A percentile compares a stretch with the other conserved stretches of the same genome.
These are phyloP conservation scores for Antitype chi DNA, from an alignment of 2,888 invertebrate genomes.

Conservation along the genomic window DNA sequence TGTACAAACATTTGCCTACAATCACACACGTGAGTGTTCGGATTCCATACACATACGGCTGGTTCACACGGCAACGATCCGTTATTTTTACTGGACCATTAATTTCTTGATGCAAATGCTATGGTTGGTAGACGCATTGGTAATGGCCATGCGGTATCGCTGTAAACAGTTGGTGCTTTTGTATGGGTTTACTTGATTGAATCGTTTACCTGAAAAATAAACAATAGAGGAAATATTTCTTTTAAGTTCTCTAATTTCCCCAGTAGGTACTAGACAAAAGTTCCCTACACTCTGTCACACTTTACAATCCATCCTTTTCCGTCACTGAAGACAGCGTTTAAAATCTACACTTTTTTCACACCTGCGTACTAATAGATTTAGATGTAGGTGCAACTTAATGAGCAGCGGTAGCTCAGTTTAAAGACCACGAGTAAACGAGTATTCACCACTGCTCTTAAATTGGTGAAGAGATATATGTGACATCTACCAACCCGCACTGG, in stretches of 20 bases:
- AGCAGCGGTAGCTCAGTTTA: too few relatives aligned
- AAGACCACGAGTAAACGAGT: too few relatives aligned
- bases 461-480: too few relatives aligned
- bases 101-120: conserved; percentile 39
- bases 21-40: conserved; percentile 28
- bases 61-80: conserved; percentile 29
- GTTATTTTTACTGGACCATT: conserved; percentile 39
- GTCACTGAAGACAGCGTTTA: too few relatives aligned
- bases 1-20: conserved; percentile 45
- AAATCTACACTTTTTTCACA: too few relatives aligned
- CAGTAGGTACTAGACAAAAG: background rate
- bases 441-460: too few relatives aligned
- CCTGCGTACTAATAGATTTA: background rate
- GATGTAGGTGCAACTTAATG: too few relatives aligned
- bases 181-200: background rate
- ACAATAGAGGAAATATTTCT: background rate
- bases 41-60: conserved; percentile 18
- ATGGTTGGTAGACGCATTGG: conserved; percentile 4
- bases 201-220: conserved; percentile 1
- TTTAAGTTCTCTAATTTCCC: background rate
- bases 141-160: conserved; percentile 17
- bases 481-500: too few relatives aligned
- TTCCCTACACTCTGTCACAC: background rate
- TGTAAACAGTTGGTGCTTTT: conserved; percentile 8
- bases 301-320: too few relatives aligned